Evolutionary conservation across 2,113 vertebrate species (phyloP).

Genomic region (Chaetops frenatus): DNA sequence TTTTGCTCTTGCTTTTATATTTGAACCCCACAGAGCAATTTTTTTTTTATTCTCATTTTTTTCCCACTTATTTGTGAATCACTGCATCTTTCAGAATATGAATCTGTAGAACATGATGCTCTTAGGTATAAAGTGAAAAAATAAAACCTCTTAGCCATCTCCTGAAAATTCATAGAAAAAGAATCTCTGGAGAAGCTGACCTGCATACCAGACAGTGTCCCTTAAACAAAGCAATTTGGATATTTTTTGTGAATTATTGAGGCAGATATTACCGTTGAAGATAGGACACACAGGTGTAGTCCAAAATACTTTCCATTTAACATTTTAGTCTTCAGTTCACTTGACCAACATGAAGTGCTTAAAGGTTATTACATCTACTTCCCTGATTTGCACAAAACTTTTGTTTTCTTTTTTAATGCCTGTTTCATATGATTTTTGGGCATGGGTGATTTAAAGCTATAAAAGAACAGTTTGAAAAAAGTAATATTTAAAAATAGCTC

Average conservation of each 20-base stretch:
- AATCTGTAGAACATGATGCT: background rate
- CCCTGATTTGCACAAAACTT: background rate
- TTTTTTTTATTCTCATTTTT: background rate
- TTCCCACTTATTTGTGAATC: constrained; percentile 9
- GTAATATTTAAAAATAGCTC: background rate
- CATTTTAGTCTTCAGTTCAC: background rate
- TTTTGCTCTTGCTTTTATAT: background rate
- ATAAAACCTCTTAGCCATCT: background rate
- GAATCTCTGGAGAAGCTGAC: background rate
- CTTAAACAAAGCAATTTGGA: background rate
- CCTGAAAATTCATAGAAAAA: background rate
- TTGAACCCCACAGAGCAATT: background rate
- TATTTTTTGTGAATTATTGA: background rate
- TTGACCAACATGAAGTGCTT: background rate
- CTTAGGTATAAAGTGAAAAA: background rate
- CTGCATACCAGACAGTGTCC: background rate
- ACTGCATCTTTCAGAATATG: background rate
- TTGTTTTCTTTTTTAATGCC: background rate
- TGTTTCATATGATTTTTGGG: background rate
- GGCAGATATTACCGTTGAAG: background rate
- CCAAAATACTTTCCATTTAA: background rate
- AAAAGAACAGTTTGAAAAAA: background rate
- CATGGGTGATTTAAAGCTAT: background rate
- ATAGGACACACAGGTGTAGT: background rate
- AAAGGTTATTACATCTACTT: background rate